Evolutionary conservation across 2,113 vertebrate genomes (phyloP).

Genomic region (Machaerirhynchus nigripectus): DNA sequence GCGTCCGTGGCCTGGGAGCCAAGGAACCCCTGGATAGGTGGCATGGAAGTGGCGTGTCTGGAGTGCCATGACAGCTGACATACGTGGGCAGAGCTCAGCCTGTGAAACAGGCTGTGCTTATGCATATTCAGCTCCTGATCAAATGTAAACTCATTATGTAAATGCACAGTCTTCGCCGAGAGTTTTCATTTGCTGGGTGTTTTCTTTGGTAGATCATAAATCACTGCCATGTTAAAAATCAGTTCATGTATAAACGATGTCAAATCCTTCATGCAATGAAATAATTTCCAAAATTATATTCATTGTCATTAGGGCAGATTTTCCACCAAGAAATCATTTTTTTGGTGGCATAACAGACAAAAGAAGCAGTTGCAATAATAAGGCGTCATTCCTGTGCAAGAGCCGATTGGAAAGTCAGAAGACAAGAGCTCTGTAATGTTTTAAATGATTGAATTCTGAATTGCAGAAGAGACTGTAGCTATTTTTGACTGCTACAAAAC

Average conservation of each 20-base stretch:
- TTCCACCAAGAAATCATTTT: not conserved
- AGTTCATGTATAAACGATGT: not conserved
- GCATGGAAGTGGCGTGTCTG: not conserved
- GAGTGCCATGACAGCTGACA: not conserved
- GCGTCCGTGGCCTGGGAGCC: not conserved
- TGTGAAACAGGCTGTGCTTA: not conserved
- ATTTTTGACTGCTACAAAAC: not conserved
- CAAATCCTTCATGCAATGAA: not conserved
- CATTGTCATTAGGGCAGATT: not conserved
- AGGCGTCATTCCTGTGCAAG: not conserved
- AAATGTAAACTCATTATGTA: not conserved
- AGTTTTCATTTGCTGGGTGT: not conserved
- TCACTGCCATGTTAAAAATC: constrained; percentile 10
- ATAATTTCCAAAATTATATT: not conserved
- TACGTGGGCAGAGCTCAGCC: not conserved
- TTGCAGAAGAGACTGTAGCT: not conserved
- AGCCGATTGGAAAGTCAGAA: not conserved
- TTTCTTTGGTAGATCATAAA: not conserved
- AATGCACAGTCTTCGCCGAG: not conserved
- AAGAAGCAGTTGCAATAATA: not conserved
- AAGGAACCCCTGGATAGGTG: not conserved
- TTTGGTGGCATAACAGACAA: not conserved
- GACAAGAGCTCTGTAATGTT: not conserved
- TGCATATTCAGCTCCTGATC: not conserved
- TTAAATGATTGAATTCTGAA: not conserved